Conservation (phyloP, 1,140 invertebrate species). For the Spodoptera frugiperda region DNA sequence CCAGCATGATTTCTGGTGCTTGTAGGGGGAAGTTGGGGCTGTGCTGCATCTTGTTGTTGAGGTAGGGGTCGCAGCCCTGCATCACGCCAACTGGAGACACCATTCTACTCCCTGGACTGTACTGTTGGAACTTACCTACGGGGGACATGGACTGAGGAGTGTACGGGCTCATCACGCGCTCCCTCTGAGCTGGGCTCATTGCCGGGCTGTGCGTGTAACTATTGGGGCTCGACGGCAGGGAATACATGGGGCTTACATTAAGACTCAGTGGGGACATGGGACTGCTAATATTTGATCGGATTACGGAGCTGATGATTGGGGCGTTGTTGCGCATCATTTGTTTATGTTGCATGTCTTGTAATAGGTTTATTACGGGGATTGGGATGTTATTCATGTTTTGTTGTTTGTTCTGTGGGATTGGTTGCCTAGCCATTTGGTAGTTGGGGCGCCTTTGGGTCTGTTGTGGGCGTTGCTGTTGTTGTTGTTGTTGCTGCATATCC, state of each 20-base stretch:
- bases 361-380: slow-evolving; percentile 73
- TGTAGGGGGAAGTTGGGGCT: slow-evolving; percentile 72
- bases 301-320: slow-evolving; percentile 51
- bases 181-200: slow-evolving; percentile 72
- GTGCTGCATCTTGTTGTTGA: slow-evolving; percentile 74
- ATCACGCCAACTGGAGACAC: slow-evolving; percentile 68
- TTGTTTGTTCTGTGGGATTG: slow-evolving; percentile 48
- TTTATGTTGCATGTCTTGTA: slow-evolving; percentile 63
- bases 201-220: slow-evolving; percentile 68
- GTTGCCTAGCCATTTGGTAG: slow-evolving; percentile 60
- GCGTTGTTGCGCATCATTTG: slow-evolving; percentile 62
- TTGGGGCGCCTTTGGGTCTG: slow-evolving; percentile 58
- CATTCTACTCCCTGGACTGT: slow-evolving; percentile 68
- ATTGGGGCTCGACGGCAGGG: slow-evolving; percentile 74
- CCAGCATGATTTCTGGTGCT: slow-evolving; percentile 66
- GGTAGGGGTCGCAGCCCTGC: slow-evolving; percentile 74
- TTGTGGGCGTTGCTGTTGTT: slow-evolving; percentile 56
- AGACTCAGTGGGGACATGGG: slow-evolving; percentile 76
- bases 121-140: slow-evolving; percentile 70
- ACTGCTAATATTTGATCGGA: slow-evolving; percentile 56
- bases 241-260: slow-evolving; percentile 77
- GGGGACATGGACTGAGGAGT: slow-evolving; percentile 77
- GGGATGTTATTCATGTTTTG: slow-evolving; percentile 62
- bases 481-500: slow-evolving; percentile 64
- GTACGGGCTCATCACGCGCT: slow-evolving; percentile 75